Conservation (phyloP, 2,113 vertebrate genomes). For the Psittacus erithacus region DNA sequence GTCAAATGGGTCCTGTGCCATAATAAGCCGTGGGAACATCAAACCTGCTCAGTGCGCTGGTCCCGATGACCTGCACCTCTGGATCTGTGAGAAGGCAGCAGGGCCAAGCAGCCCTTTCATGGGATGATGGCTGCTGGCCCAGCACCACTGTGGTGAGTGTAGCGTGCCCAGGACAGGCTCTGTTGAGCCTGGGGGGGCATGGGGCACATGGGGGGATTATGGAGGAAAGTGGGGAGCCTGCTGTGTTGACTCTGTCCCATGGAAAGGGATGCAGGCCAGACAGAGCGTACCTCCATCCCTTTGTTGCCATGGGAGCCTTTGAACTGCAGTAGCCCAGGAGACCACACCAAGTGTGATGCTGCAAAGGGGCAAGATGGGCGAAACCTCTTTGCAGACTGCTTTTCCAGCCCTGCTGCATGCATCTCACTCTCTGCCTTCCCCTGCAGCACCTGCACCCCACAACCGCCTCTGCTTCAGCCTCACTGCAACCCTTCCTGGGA, state of each 20-base stretch:
- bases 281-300: neutral
- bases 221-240: neutral
- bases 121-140: fast-evolving
- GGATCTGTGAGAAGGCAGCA: constrained; percentile 45
- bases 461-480: neutral
- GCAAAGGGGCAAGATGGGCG: neutral
- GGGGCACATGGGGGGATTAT: fast-evolving
- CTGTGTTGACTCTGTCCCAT: fast-evolving
- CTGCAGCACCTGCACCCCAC: neutral
- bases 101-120: neutral
- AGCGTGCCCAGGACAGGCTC: neutral
- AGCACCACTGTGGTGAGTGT: neutral
- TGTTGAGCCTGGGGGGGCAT: fast-evolving
- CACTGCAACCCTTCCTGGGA: neutral
- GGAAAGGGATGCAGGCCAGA: neutral
- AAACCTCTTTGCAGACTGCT: neutral
- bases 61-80: neutral
- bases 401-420: fast-evolving
- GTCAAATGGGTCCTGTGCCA: constrained; percentile 24
- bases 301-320: fast-evolving
- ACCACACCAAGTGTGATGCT: neutral
- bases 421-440: neutral
- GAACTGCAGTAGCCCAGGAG: neutral
- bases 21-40: constrained; percentile 53
- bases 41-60: neutral